Conservation (phyloP, 1,140 invertebrate genomes). For the Pogonus chalceus region DNA sequence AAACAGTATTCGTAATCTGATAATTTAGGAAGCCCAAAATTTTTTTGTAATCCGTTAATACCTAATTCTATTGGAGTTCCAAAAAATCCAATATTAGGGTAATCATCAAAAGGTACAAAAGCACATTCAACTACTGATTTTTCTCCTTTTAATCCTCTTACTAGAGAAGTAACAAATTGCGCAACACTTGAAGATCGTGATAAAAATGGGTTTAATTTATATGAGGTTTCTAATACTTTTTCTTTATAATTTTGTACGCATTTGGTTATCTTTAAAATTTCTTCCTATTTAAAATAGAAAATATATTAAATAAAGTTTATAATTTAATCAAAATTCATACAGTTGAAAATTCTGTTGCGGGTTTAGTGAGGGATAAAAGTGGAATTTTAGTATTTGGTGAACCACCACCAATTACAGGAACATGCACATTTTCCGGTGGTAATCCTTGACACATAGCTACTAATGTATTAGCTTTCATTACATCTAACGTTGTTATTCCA, state of each 20-base stretch:
- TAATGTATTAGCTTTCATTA: slow-evolving; percentile 67
- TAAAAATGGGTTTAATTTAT: slow-evolving; percentile 33
- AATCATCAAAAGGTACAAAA: slow-evolving; percentile 37
- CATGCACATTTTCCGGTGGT: slow-evolving; percentile 54
- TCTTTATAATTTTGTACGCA: slow-evolving; percentile 30
- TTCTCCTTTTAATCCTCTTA: slow-evolving; percentile 39
- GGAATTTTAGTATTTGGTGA: slow-evolving; percentile 70
- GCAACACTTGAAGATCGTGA: slow-evolving; percentile 45
- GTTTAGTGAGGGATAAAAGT: slow-evolving; percentile 61
- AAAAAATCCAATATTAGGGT: slow-evolving; percentile 37
- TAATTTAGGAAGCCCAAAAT: slow-evolving; percentile 43
- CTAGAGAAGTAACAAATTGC: slow-evolving; percentile 45
- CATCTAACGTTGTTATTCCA: slow-evolving; percentile 68
- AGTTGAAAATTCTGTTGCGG: slow-evolving; percentile 35
- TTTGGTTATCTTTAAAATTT: slow-evolving; percentile 33
- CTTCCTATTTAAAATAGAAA: slow-evolving; percentile 27
- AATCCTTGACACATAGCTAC: slow-evolving; percentile 42
- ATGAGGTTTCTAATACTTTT: slow-evolving; percentile 19
- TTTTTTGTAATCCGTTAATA: slow-evolving; percentile 38
- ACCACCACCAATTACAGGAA: slow-evolving; percentile 78
- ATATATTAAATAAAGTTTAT: neutral
- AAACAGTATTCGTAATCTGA: slow-evolving; percentile 44
- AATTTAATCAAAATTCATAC: slow-evolving; percentile 19
- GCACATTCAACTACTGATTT: slow-evolving; percentile 42
- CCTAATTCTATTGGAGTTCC: slow-evolving; percentile 35